Evolutionary conservation across 2,113 vertebrate species (phyloP).

Genomic region (Stomatorhinus ivindoensis): DNA sequence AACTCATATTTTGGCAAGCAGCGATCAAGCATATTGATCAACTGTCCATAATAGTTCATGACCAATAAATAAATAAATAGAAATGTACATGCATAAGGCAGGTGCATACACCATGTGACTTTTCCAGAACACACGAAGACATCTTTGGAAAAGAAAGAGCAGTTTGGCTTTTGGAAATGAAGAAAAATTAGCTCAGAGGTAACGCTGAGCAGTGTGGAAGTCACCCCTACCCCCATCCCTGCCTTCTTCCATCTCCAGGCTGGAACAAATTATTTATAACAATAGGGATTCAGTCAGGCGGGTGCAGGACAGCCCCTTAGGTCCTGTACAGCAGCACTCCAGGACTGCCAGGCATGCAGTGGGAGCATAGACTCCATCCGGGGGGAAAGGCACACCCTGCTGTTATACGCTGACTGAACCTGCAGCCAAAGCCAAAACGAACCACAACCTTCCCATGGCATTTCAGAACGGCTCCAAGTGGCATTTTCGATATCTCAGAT

Average conservation of each 20-base stretch:
- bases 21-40: background rate
- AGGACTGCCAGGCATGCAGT: background rate
- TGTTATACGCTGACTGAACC: background rate
- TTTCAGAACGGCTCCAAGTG: background rate
- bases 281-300: background rate
- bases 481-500: background rate
- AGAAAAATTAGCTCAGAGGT: background rate
- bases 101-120: background rate
- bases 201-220: background rate
- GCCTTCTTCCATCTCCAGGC: background rate
- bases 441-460: background rate
- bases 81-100: background rate
- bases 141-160: background rate
- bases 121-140: background rate
- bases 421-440: background rate
- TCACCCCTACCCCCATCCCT: background rate
- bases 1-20: too few species aligned
- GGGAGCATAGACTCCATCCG: background rate
- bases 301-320: background rate
- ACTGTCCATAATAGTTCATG: background rate
- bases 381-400: background rate
- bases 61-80: background rate
- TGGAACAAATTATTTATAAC: slow-evolving; percentile 24
- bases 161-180: background rate
- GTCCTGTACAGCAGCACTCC: background rate